These are phyloP conservation scores for Leptatherina wallacei DNA, from an alignment of 2,797 vertebrate species.

Conservation along the genomic window DNA sequence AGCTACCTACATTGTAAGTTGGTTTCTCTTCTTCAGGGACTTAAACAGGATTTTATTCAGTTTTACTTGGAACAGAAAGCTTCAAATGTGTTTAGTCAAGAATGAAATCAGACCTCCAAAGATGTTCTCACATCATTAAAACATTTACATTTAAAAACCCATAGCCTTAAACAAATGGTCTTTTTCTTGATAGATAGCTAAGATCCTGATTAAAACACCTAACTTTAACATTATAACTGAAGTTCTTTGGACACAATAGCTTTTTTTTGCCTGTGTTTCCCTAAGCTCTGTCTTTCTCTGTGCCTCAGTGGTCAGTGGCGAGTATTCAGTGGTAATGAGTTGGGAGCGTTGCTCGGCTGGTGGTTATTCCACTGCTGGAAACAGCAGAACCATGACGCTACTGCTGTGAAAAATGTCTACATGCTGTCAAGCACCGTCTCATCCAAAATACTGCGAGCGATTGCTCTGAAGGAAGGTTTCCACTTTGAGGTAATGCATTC, in stretches of 20 bases:
- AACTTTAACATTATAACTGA: not conserved
- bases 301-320: conserved; percentile 90
- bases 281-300: conserved; percentile 8
- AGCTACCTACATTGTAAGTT: no score
- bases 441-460: conserved; percentile 95
- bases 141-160: not conserved
- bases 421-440: conserved; percentile 98
- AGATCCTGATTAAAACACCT: not conserved
- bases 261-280: not conserved
- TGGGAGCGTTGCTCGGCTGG: conserved; percentile 95
- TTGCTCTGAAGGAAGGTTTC: conserved; percentile 96
- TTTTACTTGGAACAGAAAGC: not conserved
- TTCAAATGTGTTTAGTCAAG: not conserved
- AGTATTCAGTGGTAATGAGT: conserved; percentile 95
- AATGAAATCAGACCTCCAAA: not conserved
- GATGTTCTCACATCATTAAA: not conserved
- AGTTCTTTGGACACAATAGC: conserved; percentile 3
- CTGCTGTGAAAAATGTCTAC: conserved; percentile 88
- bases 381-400: conserved; percentile 78
- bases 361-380: conserved; percentile 97
- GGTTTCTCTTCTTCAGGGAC: no score
- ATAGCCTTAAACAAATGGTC: no score
- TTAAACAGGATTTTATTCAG: not conserved
- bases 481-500: conserved; percentile 91
- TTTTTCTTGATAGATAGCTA: not conserved